Percentiles rank a stretch among this genome's conserved stretches.
Conservation (phyloP, 2,113 vertebrate species). For the Syngnathus scovelli region DNA sequence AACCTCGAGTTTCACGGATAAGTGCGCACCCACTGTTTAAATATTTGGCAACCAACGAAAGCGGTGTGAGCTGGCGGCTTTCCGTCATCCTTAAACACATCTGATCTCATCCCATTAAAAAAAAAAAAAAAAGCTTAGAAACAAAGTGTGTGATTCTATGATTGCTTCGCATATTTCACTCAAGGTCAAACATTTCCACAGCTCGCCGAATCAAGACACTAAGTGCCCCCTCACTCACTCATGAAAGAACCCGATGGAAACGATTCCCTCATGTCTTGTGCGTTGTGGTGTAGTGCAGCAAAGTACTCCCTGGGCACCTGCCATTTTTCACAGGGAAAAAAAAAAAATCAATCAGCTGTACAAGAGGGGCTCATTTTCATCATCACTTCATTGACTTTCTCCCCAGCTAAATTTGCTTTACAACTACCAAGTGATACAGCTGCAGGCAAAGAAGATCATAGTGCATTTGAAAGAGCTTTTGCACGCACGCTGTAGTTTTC, state of each 20-base stretch:
- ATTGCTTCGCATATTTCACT: constrained; percentile 17
- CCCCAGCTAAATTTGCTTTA: constrained; percentile 55
- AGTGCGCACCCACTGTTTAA: constrained; percentile 12
- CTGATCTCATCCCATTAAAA: constrained; percentile 7
- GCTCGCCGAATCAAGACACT: constrained; percentile 20
- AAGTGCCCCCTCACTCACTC: constrained; percentile 14
- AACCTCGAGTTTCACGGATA: constrained; percentile 11
- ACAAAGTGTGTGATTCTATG: constrained; percentile 11
- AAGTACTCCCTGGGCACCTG: constrained; percentile 44
- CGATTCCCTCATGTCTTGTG: constrained; percentile 37
- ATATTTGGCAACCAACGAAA: constrained; percentile 20
- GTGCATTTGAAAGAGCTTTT: constrained; percentile 52
- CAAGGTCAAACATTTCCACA: constrained; percentile 41
- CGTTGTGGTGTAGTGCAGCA: constrained; percentile 39
- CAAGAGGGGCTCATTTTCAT: constrained; percentile 66
- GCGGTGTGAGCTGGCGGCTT: constrained; percentile 2
- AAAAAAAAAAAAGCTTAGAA: background rate
- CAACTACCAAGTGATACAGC: constrained; percentile 51
- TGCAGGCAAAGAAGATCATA: constrained; percentile 45
- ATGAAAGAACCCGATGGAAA: constrained; percentile 41
- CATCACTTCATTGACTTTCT: constrained; percentile 69
- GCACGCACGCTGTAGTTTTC: constrained; percentile 27
- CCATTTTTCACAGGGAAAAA: constrained; percentile 60
- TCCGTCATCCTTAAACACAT: background rate
- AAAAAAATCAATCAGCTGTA: constrained; percentile 66